Conservation (phyloP, 2,113 vertebrate species). For the Lepus europaeus region DNA sequence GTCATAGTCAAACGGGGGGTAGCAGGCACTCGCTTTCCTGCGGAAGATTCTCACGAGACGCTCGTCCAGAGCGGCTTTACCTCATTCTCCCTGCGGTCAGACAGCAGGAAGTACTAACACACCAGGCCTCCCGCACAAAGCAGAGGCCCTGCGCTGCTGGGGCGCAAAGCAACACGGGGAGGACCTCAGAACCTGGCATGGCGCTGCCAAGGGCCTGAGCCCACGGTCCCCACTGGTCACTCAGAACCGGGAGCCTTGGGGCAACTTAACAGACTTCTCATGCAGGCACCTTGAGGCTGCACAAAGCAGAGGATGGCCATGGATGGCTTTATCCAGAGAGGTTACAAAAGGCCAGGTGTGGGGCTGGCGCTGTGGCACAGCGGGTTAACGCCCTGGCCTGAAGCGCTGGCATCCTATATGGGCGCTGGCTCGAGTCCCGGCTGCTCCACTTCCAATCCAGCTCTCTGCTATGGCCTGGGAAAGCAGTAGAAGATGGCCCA, state of each 20-base stretch:
- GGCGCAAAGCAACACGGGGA: background rate
- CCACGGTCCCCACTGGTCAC: background rate
- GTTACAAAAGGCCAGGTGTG: too few species aligned
- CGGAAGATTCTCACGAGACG: conserved; percentile 59
- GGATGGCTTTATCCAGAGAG: background rate
- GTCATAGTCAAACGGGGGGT: conserved; percentile 47
- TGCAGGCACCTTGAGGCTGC: too few species aligned
- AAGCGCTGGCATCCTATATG: too few species aligned
- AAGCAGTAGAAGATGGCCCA: too few species aligned
- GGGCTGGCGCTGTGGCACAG: too few species aligned
- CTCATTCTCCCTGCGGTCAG: background rate
- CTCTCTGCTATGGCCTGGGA: too few species aligned
- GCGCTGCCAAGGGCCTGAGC: background rate
- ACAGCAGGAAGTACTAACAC: background rate
- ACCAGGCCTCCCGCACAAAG: background rate
- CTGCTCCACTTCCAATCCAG: too few species aligned
- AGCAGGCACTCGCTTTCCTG: conserved; percentile 7
- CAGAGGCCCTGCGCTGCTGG: background rate
- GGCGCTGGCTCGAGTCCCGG: too few species aligned
- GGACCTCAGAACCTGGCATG: background rate
- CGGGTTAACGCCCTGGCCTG: too few species aligned
- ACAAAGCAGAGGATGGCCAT: background rate
- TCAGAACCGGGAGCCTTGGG: background rate
- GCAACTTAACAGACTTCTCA: background rate
- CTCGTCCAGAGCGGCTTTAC: background rate